A percentile compares a stretch with the other conserved stretches of the same genome.
Evolutionary conservation across 2,888 invertebrate species (phyloP).

Genomic region (Creontiades dilutus): DNA sequence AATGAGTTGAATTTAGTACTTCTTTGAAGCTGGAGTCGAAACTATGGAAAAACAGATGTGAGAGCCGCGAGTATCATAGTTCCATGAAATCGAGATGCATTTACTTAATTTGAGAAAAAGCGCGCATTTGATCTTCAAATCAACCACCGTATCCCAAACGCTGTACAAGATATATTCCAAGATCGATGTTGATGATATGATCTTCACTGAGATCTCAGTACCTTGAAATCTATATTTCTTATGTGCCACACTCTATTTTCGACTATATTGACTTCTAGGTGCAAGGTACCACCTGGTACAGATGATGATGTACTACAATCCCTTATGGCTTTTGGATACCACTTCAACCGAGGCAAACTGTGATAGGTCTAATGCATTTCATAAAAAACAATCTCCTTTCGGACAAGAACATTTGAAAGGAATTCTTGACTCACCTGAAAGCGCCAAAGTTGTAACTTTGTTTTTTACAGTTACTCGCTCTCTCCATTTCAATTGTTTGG

Average conservation of each 20-base stretch:
- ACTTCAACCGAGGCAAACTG: constrained; percentile 88
- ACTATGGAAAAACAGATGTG: constrained; percentile 80
- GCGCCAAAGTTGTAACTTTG: constrained; percentile 81
- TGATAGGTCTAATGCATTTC: constrained; percentile 88
- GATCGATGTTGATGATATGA: constrained; percentile 89
- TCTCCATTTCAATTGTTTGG: no score
- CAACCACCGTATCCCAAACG: constrained; percentile 82
- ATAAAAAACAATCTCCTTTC: constrained; percentile 87
- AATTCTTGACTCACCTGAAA: constrained; percentile 80
- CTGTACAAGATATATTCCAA: constrained; percentile 85
- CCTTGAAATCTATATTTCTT: no score
- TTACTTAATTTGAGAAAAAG: constrained; percentile 84
- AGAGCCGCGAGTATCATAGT: constrained; percentile 69
- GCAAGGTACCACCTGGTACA: constrained; percentile 84
- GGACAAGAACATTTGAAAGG: constrained; percentile 84
- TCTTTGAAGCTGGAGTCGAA: constrained; percentile 76
- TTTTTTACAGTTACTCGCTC: no score
- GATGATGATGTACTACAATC: constrained; percentile 90
- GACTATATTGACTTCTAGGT: neutral
- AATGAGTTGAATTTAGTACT: no score
- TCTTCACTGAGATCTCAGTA: constrained; percentile 86
- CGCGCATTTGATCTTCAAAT: constrained; percentile 84
- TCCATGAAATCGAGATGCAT: constrained; percentile 82
- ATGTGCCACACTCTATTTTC: no score
- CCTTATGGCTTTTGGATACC: constrained; percentile 87